Evolutionary conservation across 2,113 vertebrate genomes (phyloP).

Genomic region (Engraulis encrasicolus): DNA sequence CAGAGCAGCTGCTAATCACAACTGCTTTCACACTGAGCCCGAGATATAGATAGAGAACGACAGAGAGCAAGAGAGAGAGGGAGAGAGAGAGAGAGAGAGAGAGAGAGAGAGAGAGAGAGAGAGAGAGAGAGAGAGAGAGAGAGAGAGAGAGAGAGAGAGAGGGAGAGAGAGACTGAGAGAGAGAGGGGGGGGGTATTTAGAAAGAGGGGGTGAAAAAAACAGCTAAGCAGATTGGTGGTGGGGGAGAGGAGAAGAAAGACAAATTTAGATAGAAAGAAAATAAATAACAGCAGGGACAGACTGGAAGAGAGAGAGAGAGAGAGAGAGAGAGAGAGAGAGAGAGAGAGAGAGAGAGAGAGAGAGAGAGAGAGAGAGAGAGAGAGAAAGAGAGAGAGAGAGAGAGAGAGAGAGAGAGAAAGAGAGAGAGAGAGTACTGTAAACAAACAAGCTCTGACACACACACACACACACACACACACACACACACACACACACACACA

Average conservation of each 20-base stretch:
- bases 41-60: neutral
- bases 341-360: conserved; percentile 31
- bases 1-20: conserved; percentile 48
- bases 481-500: neutral
- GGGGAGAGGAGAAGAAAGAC: conserved; percentile 4
- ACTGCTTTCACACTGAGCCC: conserved; percentile 39
- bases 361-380: conserved; percentile 22
- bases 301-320: neutral
- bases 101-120: neutral
- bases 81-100: neutral
- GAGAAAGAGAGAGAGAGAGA: neutral
- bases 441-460: neutral
- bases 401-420: neutral
- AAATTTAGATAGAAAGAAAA: neutral
- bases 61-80: too few species aligned
- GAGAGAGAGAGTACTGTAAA: neutral
- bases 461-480: neutral
- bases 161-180: neutral
- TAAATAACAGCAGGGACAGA: neutral
- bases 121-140: neutral
- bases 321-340: conserved; percentile 9
- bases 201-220: neutral
- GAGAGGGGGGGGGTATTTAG: too few species aligned
- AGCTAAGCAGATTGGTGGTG: neutral
- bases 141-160: neutral